phyloP scores from a whole-genome alignment of 64 coral and sea anemone genomes.

The Astreopora myriophthalma region DNA sequence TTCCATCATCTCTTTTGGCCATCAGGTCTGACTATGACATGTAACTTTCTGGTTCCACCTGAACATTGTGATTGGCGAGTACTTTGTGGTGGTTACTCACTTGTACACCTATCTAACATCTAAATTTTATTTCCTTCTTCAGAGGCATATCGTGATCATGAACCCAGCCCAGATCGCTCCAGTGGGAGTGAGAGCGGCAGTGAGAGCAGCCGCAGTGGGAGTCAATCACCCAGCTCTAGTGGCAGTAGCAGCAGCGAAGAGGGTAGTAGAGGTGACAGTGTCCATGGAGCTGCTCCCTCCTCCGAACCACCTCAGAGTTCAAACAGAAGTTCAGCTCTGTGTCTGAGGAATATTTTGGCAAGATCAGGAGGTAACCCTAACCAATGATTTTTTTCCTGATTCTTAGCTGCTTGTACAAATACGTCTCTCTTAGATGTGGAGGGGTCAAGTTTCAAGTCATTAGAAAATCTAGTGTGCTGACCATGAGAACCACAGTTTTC shows the following conservation, averaged over 20 bases:
- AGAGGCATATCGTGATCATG: conserved; percentile 50
- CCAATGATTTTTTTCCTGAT: no score
- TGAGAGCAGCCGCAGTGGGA: conserved; percentile 32
- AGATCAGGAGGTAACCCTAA: conserved; percentile 82
- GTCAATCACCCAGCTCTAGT: conserved; percentile 62
- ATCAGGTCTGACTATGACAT: no score
- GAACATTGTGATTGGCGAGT: no score
- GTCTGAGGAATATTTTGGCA: conserved; percentile 71
- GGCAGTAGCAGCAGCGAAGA: conserved; percentile 67
- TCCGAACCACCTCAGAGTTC: conserved; percentile 5
- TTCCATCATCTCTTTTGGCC: no score
- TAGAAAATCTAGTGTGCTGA: no score
- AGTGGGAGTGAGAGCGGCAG: conserved; percentile 73
- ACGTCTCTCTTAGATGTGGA: no score
- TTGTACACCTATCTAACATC: no score
- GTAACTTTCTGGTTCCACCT: no score
- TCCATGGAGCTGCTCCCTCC: background rate
- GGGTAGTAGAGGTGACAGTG: conserved; percentile 64
- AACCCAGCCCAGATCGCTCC: conserved; percentile 48
- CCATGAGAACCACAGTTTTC: no score
- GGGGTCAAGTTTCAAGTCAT: no score
- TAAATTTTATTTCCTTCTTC: background rate
- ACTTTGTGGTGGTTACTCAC: no score
- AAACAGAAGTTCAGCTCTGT: conserved; percentile 48
- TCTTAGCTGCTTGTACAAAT: no score